Base-by-base conservation (phyloP, 2,888 invertebrate species). In the Timema podura region DNA sequence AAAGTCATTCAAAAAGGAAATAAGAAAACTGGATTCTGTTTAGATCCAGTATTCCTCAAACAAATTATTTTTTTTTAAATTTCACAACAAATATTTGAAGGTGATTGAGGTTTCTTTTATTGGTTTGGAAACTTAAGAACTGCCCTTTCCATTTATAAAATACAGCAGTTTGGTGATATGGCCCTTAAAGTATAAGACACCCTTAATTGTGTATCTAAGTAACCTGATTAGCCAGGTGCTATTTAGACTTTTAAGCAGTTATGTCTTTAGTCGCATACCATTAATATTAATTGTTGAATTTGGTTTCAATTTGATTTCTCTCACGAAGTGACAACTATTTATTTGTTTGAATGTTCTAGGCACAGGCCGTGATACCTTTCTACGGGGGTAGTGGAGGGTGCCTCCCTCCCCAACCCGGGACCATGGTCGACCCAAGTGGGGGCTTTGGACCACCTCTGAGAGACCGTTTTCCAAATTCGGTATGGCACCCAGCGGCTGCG, bases 311-410 rank as follows among this genome's bases (percentile, higher is more conserved):
- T 2, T 51, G n/a, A n/a, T 13, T 51, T 51, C 15, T 15, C 2
- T 51, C n/a, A 15, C 15, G 1, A 51, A 51, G 54, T 51, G 15
- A n/a, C 13, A 47, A 10, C 10, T 45, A 11, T n/a, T 44, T 11
- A 30, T 30, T 8, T 68, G 45, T 68, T 59, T 16, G 48, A 8
- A 15, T 64, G 30, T 69, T 81, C 61, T 81, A 88, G 88, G 89
- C 79, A 91, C 93, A 92, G 79, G 66, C 76, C n/a, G 75, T 76
- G 48, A 77, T 77, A 76, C 78, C 78, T 47, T 77, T 78, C 70
- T 78, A 78, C 70, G 75, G 76, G 57, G 74, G 66, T n/a, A 70
- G 61, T 44, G 51, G 68, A 30, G 69, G 68, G 61, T 16, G 65
- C n/a, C 61, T 72, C 47, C 73, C 65, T 61, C 67, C 69, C 15